These are phyloP conservation scores for Chelonia mydas DNA, from an alignment of 2,797 vertebrate genomes.

Conservation along the genomic window DNA sequence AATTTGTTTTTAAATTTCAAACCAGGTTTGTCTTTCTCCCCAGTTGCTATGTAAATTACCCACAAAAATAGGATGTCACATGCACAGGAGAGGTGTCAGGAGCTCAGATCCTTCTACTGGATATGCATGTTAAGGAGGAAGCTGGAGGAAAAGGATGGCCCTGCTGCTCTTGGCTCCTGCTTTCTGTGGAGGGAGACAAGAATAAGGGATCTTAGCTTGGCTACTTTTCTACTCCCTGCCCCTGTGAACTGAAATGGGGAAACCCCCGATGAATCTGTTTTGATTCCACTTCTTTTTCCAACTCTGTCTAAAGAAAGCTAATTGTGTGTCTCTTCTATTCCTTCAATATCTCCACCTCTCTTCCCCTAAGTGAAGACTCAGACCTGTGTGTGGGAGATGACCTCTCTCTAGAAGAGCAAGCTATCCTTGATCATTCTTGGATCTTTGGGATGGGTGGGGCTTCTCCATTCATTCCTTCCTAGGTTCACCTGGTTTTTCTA, in stretches of 20 bases:
- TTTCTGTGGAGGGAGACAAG: background rate
- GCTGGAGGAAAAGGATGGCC: background rate
- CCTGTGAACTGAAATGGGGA: background rate
- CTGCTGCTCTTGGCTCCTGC: background rate
- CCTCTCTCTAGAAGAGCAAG: no score
- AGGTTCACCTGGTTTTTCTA: background rate
- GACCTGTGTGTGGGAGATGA: no score
- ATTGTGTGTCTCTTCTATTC: background rate
- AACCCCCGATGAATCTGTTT: background rate
- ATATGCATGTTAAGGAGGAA: background rate
- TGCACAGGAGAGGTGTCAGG: background rate
- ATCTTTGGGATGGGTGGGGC: background rate
- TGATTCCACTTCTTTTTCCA: background rate
- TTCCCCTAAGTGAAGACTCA: no score
- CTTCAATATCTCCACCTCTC: background rate
- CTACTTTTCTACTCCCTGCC: background rate
- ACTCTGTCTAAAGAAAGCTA: background rate
- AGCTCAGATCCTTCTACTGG: no score
- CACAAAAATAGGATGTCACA: background rate
- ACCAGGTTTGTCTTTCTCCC: no score
- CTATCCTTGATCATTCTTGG: no score
- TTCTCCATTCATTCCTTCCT: background rate
- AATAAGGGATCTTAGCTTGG: background rate
- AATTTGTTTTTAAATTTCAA: background rate
- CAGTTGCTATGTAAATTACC: no score